Conservation (phyloP, 2,113 vertebrate species). For the Gasterosteus aculeatus region DNA sequence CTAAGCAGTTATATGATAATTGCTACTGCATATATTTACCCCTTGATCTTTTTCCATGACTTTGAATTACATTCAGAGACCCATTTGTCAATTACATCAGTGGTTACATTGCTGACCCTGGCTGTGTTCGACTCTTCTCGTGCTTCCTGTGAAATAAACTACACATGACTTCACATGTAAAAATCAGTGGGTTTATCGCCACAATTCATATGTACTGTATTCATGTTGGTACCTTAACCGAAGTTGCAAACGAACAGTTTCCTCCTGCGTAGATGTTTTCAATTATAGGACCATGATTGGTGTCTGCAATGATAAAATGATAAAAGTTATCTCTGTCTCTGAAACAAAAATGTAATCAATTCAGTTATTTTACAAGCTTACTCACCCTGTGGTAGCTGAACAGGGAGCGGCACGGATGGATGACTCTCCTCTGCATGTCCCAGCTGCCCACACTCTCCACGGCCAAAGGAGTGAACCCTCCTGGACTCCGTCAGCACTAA, state of each 20-base stretch:
- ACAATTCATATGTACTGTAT: not conserved
- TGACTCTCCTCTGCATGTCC: constrained; percentile 49
- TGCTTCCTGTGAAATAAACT: constrained; percentile 28
- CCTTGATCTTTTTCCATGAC: constrained; percentile 36
- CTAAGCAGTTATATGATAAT: not conserved
- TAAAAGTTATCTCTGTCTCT: not conserved
- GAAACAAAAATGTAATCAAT: not conserved
- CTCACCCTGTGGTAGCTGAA: constrained; percentile 47
- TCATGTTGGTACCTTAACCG: constrained; percentile 49
- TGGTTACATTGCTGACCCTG: not conserved
- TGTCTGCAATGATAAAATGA: constrained; percentile 42
- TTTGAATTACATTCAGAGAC: constrained; percentile 28
- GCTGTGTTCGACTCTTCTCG: not conserved
- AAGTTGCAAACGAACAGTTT: constrained; percentile 67
- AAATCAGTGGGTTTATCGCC: no score
- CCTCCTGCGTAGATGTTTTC: constrained; percentile 67
- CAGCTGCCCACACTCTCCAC: constrained; percentile 62
- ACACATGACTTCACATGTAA: not conserved
- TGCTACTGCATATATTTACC: constrained; percentile 21
- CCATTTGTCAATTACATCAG: constrained; percentile 57
- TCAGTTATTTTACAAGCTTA: not conserved
- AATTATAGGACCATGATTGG: not conserved
- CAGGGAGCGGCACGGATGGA: constrained; percentile 57
- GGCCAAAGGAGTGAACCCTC: constrained; percentile 68
- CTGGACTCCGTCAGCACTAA: constrained; percentile 49